Evolutionary conservation across 2,113 vertebrate species (phyloP).

Genomic region (Pteruthius melanotis): DNA sequence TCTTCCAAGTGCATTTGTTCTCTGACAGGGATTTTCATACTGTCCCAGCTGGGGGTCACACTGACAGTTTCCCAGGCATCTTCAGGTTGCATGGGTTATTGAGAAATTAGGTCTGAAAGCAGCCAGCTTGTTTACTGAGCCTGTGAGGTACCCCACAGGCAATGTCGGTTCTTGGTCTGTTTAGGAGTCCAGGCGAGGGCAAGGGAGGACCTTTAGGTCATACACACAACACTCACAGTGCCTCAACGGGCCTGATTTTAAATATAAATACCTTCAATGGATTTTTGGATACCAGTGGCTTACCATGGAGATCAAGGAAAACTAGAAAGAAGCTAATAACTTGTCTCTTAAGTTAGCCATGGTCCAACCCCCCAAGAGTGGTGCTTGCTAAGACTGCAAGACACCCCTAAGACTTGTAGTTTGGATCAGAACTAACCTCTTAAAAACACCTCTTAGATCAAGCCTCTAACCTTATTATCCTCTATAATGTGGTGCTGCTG

Average conservation of each 20-base stretch:
- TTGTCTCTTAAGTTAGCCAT: not conserved
- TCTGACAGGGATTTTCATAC: not conserved
- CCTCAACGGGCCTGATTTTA: not conserved
- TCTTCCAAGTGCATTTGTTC: conserved; percentile 1
- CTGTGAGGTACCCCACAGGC: not conserved
- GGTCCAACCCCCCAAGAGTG: not conserved
- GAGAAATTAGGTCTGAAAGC: not conserved
- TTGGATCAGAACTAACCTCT: not conserved
- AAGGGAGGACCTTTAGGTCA: not conserved
- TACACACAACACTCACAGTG: not conserved
- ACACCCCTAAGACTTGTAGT: not conserved
- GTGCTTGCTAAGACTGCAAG: not conserved
- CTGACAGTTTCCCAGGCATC: not conserved
- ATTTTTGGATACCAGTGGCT: not conserved
- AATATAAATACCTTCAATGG: not conserved
- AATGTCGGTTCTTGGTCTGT: not conserved
- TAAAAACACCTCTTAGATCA: not conserved
- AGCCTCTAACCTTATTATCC: not conserved
- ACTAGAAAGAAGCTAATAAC: not conserved
- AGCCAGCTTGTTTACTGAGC: not conserved
- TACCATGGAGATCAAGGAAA: not conserved
- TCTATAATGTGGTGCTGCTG: not conserved
- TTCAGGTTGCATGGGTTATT: not conserved
- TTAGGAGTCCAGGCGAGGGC: not conserved
- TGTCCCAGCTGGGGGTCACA: not conserved